phyloP scores from a whole-genome alignment of 1,140 invertebrate species.

The Drosophila simulans region DNA sequence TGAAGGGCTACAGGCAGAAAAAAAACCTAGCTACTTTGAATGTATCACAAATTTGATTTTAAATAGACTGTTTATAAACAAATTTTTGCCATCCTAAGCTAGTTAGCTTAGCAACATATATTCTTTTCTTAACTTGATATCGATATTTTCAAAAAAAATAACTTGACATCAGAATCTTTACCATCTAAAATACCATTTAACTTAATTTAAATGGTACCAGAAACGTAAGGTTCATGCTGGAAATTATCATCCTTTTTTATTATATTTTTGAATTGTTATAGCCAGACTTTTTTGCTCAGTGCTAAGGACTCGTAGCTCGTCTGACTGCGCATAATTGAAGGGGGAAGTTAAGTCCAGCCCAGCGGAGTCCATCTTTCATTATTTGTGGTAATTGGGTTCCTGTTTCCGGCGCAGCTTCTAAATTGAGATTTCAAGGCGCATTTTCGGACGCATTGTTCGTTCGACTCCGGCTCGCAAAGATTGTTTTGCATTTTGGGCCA shows the following conservation, averaged over 20 bases:
- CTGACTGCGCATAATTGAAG: slow-evolving; percentile 57
- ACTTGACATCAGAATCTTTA: too few relatives aligned
- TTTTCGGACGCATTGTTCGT: slow-evolving; percentile 42
- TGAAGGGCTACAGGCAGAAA: slow-evolving; percentile 32
- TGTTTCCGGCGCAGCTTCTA: slow-evolving; percentile 35
- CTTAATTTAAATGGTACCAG: too few relatives aligned
- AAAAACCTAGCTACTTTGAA: neutral
- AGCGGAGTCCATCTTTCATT: slow-evolving; percentile 58
- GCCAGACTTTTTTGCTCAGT: slow-evolving; percentile 17
- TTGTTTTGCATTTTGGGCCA: slow-evolving; percentile 60
- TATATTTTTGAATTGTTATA: too few relatives aligned
- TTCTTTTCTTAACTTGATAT: too few relatives aligned
- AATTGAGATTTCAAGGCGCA: slow-evolving; percentile 42
- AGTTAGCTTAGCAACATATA: too few relatives aligned
- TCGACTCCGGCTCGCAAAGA: slow-evolving; percentile 14
- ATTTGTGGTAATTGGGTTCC: slow-evolving; percentile 66
- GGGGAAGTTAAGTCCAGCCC: neutral
- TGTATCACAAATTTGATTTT: too few relatives aligned
- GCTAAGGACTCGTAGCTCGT: slow-evolving; percentile 18
- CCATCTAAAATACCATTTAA: too few relatives aligned
- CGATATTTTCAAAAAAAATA: too few relatives aligned
- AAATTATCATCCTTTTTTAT: too few relatives aligned
- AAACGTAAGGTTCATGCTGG: too few relatives aligned
- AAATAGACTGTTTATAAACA: too few relatives aligned
- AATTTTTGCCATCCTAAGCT: too few relatives aligned